Percentiles rank a stretch among this genome's conserved stretches.
These are phyloP conservation scores for Rhynchomys soricoides DNA, from an alignment of 2,113 vertebrate genomes.

Conservation along the genomic window DNA sequence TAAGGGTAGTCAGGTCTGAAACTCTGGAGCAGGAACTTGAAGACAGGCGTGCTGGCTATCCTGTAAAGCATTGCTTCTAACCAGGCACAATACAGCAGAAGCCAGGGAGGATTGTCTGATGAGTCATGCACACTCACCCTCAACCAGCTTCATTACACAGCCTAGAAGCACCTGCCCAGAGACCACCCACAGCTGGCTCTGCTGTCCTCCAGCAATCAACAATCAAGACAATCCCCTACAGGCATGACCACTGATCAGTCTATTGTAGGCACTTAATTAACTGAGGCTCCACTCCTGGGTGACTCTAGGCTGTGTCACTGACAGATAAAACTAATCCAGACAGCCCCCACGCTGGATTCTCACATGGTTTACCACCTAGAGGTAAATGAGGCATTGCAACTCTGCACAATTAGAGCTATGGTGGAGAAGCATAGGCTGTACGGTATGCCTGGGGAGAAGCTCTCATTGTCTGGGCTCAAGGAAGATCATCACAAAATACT, in stretches of 20 bases:
- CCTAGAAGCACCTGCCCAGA: neutral
- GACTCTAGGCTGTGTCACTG: neutral
- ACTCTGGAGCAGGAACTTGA: neutral
- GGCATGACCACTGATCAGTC: neutral
- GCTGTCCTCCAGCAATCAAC: neutral
- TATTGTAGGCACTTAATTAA: neutral
- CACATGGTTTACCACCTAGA: neutral
- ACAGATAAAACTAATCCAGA: neutral
- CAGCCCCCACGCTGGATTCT: neutral
- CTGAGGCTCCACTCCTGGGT: neutral
- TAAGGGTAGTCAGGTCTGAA: neutral
- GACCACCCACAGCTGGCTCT: neutral
- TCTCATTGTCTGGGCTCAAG: no score
- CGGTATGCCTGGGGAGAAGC: no score
- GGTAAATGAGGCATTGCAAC: neutral
- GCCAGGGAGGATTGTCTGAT: neutral
- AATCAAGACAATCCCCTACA: neutral
- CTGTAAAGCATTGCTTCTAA: neutral
- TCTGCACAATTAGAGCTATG: neutral
- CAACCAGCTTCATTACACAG: neutral
- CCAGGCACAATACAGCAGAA: neutral
- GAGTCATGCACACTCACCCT: accelerated
- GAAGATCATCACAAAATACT: neutral
- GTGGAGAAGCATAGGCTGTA: neutral
- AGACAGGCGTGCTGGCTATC: neutral